Percentiles rank a stretch among this genome's conserved stretches.
Conservation (phyloP, 1,140 invertebrate species). For the Dendrolimus kikuchii region DNA sequence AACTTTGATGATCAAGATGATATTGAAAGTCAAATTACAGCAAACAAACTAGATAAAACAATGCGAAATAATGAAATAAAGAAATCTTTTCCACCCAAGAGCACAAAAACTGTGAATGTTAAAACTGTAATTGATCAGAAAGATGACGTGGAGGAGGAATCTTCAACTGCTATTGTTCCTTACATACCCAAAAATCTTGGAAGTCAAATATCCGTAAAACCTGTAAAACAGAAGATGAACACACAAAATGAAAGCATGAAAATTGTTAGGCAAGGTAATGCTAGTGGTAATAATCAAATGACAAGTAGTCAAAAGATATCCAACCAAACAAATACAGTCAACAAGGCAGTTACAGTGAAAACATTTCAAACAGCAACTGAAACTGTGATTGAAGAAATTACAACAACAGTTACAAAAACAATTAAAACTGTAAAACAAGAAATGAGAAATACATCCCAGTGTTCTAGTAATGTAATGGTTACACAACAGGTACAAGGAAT, state of each 20-base stretch:
- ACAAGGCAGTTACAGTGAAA: constrained; percentile 52
- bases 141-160: not conserved
- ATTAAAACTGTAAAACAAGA: constrained; percentile 56
- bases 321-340: constrained; percentile 44
- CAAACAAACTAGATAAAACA: constrained; percentile 2
- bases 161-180: not conserved
- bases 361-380: constrained; percentile 46
- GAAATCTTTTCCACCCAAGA: not conserved
- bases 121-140: not conserved
- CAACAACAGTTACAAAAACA: constrained; percentile 62
- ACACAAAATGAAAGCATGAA: constrained; percentile 14
- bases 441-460: constrained; percentile 28
- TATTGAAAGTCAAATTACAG: constrained; percentile 11
- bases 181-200: constrained; percentile 3
- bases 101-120: constrained; percentile 1
- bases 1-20: not conserved
- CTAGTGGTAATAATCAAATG: constrained; percentile 2
- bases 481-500: constrained; percentile 31
- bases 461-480: constrained; percentile 16
- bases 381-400: constrained; percentile 61
- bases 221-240: constrained; percentile 12
- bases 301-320: constrained; percentile 28
- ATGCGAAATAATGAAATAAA: no score
- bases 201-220: constrained; percentile 16
- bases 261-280: constrained; percentile 7